These are phyloP conservation scores for Watsonalla cultraria DNA, from an alignment of 2,888 invertebrate species.

Conservation along the genomic window DNA sequence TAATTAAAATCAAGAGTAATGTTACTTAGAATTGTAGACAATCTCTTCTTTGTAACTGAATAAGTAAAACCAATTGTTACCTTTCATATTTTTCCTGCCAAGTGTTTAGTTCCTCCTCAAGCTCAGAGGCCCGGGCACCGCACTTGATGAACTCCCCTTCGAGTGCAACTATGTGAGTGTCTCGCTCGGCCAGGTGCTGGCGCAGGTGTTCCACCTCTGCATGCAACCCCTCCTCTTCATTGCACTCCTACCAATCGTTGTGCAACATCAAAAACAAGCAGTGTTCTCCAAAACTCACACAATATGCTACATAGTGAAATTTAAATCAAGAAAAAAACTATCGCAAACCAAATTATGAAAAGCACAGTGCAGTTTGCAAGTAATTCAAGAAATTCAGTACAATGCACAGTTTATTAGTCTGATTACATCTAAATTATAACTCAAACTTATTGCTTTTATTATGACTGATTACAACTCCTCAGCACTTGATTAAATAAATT, in stretches of 20 bases:
- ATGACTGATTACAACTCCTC: not conserved
- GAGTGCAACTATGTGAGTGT: slow-evolving; percentile 90
- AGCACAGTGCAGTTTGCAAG: slow-evolving; percentile 41
- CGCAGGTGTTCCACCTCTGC: slow-evolving; percentile 93
- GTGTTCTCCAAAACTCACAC: slow-evolving; percentile 23
- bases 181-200: slow-evolving; percentile 88
- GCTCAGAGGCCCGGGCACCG: slow-evolving; percentile 86
- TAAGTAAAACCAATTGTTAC: slow-evolving; percentile 32
- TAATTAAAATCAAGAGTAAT: too few relatives aligned
- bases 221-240: slow-evolving; percentile 77
- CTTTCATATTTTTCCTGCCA: slow-evolving; percentile 97
- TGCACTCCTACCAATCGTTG: slow-evolving; percentile 63
- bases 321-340: slow-evolving; percentile 17
- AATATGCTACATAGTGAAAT: slow-evolving; percentile 14
- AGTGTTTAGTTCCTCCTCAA: slow-evolving; percentile 89
- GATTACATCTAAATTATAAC: too few relatives aligned
- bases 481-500: not conserved
- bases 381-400: not conserved
- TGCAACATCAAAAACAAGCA: slow-evolving; percentile 53
- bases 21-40: too few relatives aligned
- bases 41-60: too few relatives aligned
- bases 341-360: slow-evolving; percentile 38
- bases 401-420: too few relatives aligned
- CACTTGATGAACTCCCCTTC: slow-evolving; percentile 92
- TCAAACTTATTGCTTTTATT: not conserved